Base-by-base conservation (phyloP, 2,113 vertebrate genomes). In the Epinephelus fuscoguttatus region DNA sequence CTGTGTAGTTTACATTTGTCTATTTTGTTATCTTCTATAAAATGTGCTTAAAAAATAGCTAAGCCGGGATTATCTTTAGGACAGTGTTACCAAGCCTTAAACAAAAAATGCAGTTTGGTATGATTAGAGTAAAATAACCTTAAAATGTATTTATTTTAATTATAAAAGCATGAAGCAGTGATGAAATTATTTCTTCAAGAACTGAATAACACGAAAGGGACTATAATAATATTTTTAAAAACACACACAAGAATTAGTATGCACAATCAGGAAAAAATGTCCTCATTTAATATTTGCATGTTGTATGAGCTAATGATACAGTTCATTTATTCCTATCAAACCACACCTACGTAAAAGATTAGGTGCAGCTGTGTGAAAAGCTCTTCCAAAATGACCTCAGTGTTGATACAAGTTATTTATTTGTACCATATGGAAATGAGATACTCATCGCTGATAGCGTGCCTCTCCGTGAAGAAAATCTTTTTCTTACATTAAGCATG, bases 291-390 rank as follows among this genome's bases (percentile, higher is more conserved):
- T 53, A 1, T 68, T 45, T 23, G 9, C 3, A 53, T 37, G 2
- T 42, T 62, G n/a, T 62, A 4, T 80, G 10, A 70, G 10, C 25
- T 67, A 71, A 60, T 19, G 27, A 52, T 79, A 56, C 17, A 0
- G 45, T 61, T 90, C 27, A 73, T 45, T 81, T 1, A 4, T 78
- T 49, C 23, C 80, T 59, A 30, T 68, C n/a, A 42, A 75, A 78
- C 71, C 69, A 72, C 66, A 78, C 64, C 14, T 25, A 17, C 25
- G 76, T 80, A 69, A 55, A 64, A 57, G 75, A 72, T 84, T 55
- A 49, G 23, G 1, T 50, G 6, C 12, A 74, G 45, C 63, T 73
- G 33, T 61, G 67, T 47, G 21, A 50, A 62, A 67, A 82, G 25
- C n/a, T 55, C 42, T 50, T 74, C 3, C 49, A 84, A 23, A 77